Base-by-base conservation (phyloP, 2,113 vertebrate genomes). In the Ramphastos sulfuratus region DNA sequence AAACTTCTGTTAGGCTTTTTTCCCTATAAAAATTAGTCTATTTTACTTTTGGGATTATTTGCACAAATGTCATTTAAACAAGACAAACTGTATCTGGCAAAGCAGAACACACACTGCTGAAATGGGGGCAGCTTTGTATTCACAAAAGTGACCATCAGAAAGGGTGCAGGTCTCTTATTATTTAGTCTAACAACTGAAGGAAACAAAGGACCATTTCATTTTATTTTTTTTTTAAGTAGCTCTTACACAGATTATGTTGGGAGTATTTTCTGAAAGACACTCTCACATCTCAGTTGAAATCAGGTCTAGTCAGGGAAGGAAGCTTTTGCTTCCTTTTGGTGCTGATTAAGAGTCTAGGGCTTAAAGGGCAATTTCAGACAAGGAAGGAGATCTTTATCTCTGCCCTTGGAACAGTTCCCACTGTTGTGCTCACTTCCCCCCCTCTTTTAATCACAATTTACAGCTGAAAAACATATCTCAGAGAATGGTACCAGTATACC, bases 261-360 rank as follows among this genome's bases (percentile, higher is more conserved):
- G 87, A 88, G 79, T 58, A 92, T 76, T 95, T 94, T 88, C 30
- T 88, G 76, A 94, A 92, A 95, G 85, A 70, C 65, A 74, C 79
- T 91, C 92, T 95, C 93, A 90, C 89, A 92, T 96, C 92, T 89
- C 67, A 87, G 79, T 78, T 95, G 89, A 84, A 95, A 95, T 91
- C 87, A 78, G 64, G 93, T 90, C 94, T 81, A 58, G 79, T 56
- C 19, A 2, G 84, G 87, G 96, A 96, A 97, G 96, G 97, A 97
- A 97, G 87, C 64, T 91, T 96, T 97, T 93, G 89, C 88, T 97
- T 97, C 97, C 97, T 96, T 93, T 96, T 89, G 67, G 60, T 93
- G 92, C 86, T 97, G 95, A 95, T 97, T 94, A 94, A 91, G 91
- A 74, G 91, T 95, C 92, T 90, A 70, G 39, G 79, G 90, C 79